Evolutionary conservation across 2,888 invertebrate genomes (phyloP).

Genomic region (Yponomeuta plumbellus): DNA sequence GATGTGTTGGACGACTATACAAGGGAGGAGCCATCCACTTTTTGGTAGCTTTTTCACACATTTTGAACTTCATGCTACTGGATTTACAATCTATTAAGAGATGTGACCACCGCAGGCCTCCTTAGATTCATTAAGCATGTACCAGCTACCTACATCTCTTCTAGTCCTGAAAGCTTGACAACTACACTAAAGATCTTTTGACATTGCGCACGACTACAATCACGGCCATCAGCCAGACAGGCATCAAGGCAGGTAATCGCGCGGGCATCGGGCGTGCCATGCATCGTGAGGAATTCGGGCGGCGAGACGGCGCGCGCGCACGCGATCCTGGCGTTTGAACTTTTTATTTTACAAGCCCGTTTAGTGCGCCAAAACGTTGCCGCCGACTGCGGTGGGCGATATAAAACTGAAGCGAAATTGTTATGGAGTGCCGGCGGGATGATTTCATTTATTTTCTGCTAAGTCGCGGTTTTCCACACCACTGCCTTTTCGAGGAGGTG

Average conservation of each 20-base stretch:
- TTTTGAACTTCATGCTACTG: no score
- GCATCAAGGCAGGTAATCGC: background rate
- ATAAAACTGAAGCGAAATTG: slow-evolving; percentile 2
- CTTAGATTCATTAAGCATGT: background rate
- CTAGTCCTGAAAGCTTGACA: no score
- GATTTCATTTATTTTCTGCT: background rate
- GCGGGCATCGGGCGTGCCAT: background rate
- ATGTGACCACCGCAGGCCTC: no score
- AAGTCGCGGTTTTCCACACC: background rate
- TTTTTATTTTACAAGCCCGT: background rate
- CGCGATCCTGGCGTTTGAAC: slow-evolving; percentile 17
- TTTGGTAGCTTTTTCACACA: no score
- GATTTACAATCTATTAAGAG: no score
- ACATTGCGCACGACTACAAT: slow-evolving; percentile 34
- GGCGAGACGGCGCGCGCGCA: slow-evolving; percentile 39
- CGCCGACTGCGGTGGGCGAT: background rate
- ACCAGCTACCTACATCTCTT: background rate
- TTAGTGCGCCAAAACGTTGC: background rate
- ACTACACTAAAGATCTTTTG: no score
- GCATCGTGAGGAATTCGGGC: slow-evolving; percentile 56
- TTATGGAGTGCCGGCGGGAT: background rate
- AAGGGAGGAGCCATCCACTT: no score
- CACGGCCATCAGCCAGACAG: slow-evolving; percentile 39
- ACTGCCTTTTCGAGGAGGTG: background rate
- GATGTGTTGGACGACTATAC: no score